Conservation (phyloP, 2,888 invertebrate genomes). For the Pherbina coryleti region DNA sequence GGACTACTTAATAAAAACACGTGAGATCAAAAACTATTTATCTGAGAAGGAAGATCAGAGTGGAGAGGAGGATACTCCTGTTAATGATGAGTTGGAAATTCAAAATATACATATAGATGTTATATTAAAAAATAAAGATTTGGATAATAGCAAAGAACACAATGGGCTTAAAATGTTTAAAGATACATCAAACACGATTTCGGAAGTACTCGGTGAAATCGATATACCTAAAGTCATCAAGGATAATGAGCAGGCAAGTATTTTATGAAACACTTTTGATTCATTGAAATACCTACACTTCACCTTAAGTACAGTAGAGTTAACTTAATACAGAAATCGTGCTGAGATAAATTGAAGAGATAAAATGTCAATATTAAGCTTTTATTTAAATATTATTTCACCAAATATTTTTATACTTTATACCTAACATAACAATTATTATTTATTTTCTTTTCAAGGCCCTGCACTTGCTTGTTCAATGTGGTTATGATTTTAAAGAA, state of each 20-base stretch:
- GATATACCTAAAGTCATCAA: slow-evolving; percentile 54
- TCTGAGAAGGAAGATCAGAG: slow-evolving; percentile 40
- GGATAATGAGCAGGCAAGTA: slow-evolving; percentile 81
- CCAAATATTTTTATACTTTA: too few species aligned
- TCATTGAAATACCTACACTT: too few species aligned
- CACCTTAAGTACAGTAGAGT: too few species aligned
- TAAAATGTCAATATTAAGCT: too few species aligned
- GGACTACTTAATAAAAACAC: slow-evolving; percentile 77
- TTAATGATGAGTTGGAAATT: neutral
- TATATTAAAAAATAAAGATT: neutral
- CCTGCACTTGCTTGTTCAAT: slow-evolving; percentile 89
- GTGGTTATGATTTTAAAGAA: slow-evolving; percentile 95
- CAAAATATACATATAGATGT: neutral
- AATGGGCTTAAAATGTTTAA: neutral
- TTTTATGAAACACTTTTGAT: too few species aligned
- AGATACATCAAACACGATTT: neutral
- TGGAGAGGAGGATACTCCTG: slow-evolving; percentile 19
- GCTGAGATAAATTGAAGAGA: too few species aligned
- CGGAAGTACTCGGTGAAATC: neutral
- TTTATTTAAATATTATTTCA: too few species aligned
- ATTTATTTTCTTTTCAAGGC: slow-evolving; percentile 70
- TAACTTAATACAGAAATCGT: too few species aligned
- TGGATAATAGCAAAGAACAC: neutral
- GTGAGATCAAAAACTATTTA: slow-evolving; percentile 57
- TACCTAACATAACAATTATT: neutral